Evolutionary conservation across 2,888 invertebrate species (phyloP), one percentile per base, ranked within the genome.

Genomic region (Thyatira batis): DNA sequence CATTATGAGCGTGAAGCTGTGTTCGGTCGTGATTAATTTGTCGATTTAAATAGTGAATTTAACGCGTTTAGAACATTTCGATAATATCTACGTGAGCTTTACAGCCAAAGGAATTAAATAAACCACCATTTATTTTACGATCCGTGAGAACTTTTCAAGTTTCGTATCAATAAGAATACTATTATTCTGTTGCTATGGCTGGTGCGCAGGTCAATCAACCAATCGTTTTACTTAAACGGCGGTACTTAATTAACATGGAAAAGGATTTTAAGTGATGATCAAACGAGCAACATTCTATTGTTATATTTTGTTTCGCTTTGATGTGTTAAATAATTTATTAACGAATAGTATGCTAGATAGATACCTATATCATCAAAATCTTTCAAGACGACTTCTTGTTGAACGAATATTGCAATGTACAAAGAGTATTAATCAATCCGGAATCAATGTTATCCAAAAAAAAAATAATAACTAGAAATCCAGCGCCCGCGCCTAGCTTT

Each of bases 381-480:
- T n/a, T n/a, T n/a, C n/a, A n/a, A n/a, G n/a, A n/a, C n/a, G n/a
- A n/a, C n/a, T n/a, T n/a, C n/a, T n/a, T n/a, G n/a, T n/a, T n/a
- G n/a, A n/a, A 4, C n/a, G n/a, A 30, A 11, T 1, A 39, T 39
- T 39, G 39, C 8, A 39, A 39, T 33, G 13, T 17, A 13, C 17
- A 17, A 39, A 39, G 3, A 39, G 13, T 39, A 39, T 5, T n/a
- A 20, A 48, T 48, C 44, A 28, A 51, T 51, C 21, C 30, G 54
- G 56, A 57, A 53, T 60, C 58, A 61, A 62, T 53, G 50, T 58
- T 52, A 62, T 58, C 58, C 63, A 64, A 62, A 67, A 65, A 64
- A 62, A 67, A 70, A 76, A 74, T 73, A 73, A 78, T 71, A 78
- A 83, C 78, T 74, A 75, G 74, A 71, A 68, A 76, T 75, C 77